Percentiles rank a stretch among this genome's conserved stretches.
phyloP scores from a whole-genome alignment of 2,888 invertebrate genomes.

The Lepas anatifera region DNA sequence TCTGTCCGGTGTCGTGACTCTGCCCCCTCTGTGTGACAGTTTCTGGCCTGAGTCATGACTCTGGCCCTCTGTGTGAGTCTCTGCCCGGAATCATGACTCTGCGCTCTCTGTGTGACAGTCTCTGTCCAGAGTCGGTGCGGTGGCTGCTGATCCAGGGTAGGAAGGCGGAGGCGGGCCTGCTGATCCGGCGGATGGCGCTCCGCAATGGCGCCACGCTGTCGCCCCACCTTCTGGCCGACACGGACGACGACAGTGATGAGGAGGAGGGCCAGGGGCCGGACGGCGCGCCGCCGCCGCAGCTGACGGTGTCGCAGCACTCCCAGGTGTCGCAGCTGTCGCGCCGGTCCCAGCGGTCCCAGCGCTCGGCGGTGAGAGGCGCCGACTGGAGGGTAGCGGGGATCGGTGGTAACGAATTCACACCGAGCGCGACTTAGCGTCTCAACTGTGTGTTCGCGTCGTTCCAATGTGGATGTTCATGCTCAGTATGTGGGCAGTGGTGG shows the following conservation, averaged over 20 bases:
- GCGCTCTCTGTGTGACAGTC: not conserved
- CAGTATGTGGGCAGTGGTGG: too few species aligned
- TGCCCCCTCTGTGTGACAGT: not conserved
- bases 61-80: not conserved
- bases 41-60: too few species aligned
- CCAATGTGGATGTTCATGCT: too few species aligned
- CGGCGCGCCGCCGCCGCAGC: not conserved
- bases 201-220: not conserved
- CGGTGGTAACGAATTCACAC: too few species aligned
- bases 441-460: too few species aligned
- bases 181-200: not conserved
- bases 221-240: not conserved
- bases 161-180: not conserved
- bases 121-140: conserved; percentile 3
- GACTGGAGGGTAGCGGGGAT: too few species aligned
- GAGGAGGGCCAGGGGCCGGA: not conserved
- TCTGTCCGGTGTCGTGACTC: not conserved
- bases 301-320: not conserved
- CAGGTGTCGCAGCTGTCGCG: not conserved
- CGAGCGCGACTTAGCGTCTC: too few species aligned
- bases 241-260: not conserved
- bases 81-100: not conserved
- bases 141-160: conserved; percentile 5
- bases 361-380: too few species aligned
- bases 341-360: too few species aligned